phyloP scores from a whole-genome alignment of 2,888 invertebrate species.

The Agrotis exclamationis region DNA sequence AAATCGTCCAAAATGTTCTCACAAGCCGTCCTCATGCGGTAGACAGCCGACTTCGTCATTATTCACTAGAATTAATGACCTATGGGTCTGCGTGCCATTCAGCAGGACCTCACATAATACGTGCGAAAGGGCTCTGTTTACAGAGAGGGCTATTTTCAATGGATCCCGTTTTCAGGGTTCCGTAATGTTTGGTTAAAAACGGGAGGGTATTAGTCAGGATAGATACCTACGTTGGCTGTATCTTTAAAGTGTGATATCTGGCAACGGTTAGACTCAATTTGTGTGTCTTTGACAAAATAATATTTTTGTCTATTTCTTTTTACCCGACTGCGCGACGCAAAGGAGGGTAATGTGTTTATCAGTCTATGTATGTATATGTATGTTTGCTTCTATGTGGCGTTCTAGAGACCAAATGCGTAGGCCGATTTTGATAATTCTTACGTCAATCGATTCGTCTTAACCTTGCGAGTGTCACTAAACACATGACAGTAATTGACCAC shows the following conservation, averaged over 20 bases:
- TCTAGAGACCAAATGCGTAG: too few relatives aligned
- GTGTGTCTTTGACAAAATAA: too few relatives aligned
- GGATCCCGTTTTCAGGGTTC: constrained; percentile 35
- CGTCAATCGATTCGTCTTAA: too few relatives aligned
- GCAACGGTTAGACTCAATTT: too few relatives aligned
- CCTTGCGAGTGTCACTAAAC: too few relatives aligned
- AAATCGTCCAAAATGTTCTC: constrained; percentile 9
- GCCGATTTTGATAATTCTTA: too few relatives aligned
- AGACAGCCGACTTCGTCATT: constrained; percentile 34
- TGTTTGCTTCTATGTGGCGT: too few relatives aligned
- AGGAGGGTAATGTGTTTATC: too few relatives aligned
- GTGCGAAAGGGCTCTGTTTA: constrained; percentile 53
- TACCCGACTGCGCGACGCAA: too few relatives aligned
- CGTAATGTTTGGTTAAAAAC: background rate
- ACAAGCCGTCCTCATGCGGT: constrained; percentile 1
- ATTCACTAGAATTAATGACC: constrained; percentile 65
- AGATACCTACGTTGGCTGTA: background rate
- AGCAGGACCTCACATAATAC: constrained; percentile 55
- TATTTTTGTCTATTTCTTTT: too few relatives aligned
- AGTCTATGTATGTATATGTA: too few relatives aligned
- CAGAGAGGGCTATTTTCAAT: constrained; percentile 60
- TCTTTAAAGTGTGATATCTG: background rate
- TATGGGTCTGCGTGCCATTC: constrained; percentile 47
- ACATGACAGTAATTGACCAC: too few relatives aligned
- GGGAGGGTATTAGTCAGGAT: background rate